Evolutionary conservation across 2,797 vertebrate species (phyloP).

Genomic region (Ptychobarbus kaznakovi): DNA sequence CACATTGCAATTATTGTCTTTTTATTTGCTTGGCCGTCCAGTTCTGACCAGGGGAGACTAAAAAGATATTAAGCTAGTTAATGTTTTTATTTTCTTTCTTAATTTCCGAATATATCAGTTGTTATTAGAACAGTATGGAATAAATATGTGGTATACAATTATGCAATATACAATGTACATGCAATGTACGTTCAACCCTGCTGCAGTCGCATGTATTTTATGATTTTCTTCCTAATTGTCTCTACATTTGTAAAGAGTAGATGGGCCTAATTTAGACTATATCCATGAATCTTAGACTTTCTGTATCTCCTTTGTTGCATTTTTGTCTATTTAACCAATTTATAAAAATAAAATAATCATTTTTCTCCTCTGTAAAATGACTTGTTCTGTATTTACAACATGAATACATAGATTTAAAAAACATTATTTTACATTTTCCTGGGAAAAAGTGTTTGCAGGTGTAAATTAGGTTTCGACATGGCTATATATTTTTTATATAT

Average conservation of each 20-base stretch:
- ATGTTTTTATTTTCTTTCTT: constrained; percentile 19
- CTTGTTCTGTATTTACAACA: constrained; percentile 51
- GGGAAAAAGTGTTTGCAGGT: no score
- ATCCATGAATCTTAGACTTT: constrained; percentile 13
- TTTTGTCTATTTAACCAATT: constrained; percentile 48
- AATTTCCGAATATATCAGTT: constrained; percentile 21
- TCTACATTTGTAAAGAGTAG: constrained; percentile 18
- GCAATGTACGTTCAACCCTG: neutral
- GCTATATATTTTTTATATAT: no score
- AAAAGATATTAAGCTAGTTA: neutral
- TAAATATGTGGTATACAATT: neutral
- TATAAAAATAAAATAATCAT: constrained; percentile 39
- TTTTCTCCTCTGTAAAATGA: constrained; percentile 45
- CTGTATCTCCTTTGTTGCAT: constrained; percentile 24
- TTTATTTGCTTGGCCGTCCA: neutral
- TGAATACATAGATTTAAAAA: neutral
- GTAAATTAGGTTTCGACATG: no score
- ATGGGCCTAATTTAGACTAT: constrained; percentile 10
- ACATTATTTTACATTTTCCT: neutral
- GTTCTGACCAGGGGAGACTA: neutral
- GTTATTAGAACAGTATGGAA: constrained; percentile 20
- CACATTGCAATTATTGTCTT: neutral
- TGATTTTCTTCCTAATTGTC: neutral
- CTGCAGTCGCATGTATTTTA: neutral
- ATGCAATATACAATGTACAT: constrained; percentile 18